Evolutionary conservation across 2,888 invertebrate species (phyloP), one percentile per base, ranked within the genome.

Genomic region (Aspidiotus rigidus): DNA sequence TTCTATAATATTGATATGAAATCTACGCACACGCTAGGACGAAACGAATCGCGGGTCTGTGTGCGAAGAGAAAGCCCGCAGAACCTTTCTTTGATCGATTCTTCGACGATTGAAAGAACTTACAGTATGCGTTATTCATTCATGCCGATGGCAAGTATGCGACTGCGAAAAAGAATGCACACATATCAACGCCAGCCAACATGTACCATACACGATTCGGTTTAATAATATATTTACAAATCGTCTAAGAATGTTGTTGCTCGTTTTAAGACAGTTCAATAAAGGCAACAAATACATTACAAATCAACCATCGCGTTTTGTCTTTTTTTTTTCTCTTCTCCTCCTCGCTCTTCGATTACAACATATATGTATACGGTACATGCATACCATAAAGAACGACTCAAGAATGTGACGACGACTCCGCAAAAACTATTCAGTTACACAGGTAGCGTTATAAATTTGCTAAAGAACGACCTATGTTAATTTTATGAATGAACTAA

Each of bases 171-270:
- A 49, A 53, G 63, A 63, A 63, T 63, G 63, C 28, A 63, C 63
- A 63, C 63, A 63, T 53, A 63, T 53, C 63, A 28, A 28, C 28
- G 28, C 28, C 28, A 28, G 28, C 28, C 28, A 28, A 63, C 63
- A 63, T 53, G 63, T 54, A 28, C 28, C 28, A 28, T 28, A 49
- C 49, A 49, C 49, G 63, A 53, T 54, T 63, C 63, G 53, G 44
- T 63, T 63, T 63, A 63, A 63, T 63, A 63, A 63, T 53, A 63
- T 63, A 63, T 63, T 63, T 53, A 63, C 63, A 63, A 63, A 63
- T 63, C 63, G 63, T 49, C 53, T 63, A 53, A 53, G 53, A 44
- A 63, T 53, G 63, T 44, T 53, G 63, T 63, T 53, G 44, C 39
- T 53, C 39, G 63, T 63, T 53, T 63, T 53, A 53, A 63, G 63